A percentile compares a stretch with the other conserved stretches of the same genome.
Conservation (phyloP, 1,140 invertebrate genomes). For the Chlorops oryzae region DNA sequence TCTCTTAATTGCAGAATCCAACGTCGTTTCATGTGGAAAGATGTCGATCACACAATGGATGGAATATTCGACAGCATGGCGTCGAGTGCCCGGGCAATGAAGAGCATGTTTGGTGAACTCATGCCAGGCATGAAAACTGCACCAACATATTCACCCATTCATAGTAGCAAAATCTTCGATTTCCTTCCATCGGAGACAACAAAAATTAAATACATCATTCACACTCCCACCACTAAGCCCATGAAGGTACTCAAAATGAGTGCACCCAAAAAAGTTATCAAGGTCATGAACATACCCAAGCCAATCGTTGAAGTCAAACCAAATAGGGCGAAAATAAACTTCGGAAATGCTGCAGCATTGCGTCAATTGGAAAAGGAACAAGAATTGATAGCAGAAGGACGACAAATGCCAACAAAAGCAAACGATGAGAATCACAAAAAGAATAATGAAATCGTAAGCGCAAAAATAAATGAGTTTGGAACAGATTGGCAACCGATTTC, state of each 20-base stretch:
- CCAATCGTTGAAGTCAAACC: neutral
- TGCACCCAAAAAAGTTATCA: slow-evolving; percentile 32
- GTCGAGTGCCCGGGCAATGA: slow-evolving; percentile 29
- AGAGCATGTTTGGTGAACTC: slow-evolving; percentile 29
- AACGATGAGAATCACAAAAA: neutral
- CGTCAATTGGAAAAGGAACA: slow-evolving; percentile 37
- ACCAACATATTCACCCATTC: too few species aligned
- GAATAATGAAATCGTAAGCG: slow-evolving; percentile 29
- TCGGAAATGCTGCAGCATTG: slow-evolving; percentile 13
- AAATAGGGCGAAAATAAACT: neutral
- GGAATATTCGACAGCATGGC: slow-evolving; percentile 33
- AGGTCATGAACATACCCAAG: slow-evolving; percentile 17
- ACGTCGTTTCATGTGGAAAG: slow-evolving; percentile 42
- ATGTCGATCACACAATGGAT: slow-evolving; percentile 40
- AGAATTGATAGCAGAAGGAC: slow-evolving; percentile 39
- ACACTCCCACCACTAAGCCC: slow-evolving; percentile 35
- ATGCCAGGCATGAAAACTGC: slow-evolving; percentile 20
- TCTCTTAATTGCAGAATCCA: slow-evolving; percentile 36
- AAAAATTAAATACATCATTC: slow-evolving; percentile 35
- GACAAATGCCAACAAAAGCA: slow-evolving; percentile 25
- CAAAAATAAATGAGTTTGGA: slow-evolving; percentile 34
- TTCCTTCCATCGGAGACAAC: slow-evolving; percentile 39
- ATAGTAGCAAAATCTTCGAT: slow-evolving; percentile 25
- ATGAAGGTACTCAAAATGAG: slow-evolving; percentile 40
- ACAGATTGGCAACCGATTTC: slow-evolving; percentile 38